Evolutionary conservation across 2,888 invertebrate genomes (phyloP).

Genomic region (Xestia c-nigrum): DNA sequence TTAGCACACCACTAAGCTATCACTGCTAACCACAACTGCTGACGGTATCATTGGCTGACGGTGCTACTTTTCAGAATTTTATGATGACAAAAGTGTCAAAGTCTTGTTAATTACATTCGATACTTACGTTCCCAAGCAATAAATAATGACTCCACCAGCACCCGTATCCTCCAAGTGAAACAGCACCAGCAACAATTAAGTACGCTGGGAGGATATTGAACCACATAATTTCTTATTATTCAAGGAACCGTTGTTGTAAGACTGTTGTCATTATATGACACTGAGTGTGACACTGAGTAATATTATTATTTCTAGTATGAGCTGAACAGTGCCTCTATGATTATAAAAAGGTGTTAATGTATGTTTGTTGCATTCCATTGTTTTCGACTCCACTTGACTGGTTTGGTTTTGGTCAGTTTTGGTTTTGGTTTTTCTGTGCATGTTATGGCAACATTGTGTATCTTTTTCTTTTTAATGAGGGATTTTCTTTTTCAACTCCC

Average conservation of each 20-base stretch:
- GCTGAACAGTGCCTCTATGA: neutral
- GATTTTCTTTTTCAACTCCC: too few species aligned
- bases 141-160: slow-evolving; percentile 75
- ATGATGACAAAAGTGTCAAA: too few species aligned
- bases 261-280: neutral
- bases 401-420: too few species aligned
- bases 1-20: too few species aligned
- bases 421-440: too few species aligned
- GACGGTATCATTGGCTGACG: too few species aligned
- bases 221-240: slow-evolving; percentile 73
- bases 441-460: neutral
- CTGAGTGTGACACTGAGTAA: neutral
- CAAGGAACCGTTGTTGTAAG: neutral
- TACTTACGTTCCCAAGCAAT: slow-evolving; percentile 77
- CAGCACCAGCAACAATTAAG: slow-evolving; percentile 62
- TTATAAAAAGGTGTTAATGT: neutral
- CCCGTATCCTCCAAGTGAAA: slow-evolving; percentile 71
- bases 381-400: neutral
- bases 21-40: too few species aligned
- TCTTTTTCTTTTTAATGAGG: neutral
- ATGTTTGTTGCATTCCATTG: neutral
- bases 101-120: neutral
- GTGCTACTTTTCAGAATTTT: too few species aligned
- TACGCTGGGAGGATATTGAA: slow-evolving; percentile 74
- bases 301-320: neutral